A percentile compares a stretch with the other conserved stretches of the same genome.
phyloP scores from a whole-genome alignment of 2,888 invertebrate species.

The Sceliomorpha sp. region DNA sequence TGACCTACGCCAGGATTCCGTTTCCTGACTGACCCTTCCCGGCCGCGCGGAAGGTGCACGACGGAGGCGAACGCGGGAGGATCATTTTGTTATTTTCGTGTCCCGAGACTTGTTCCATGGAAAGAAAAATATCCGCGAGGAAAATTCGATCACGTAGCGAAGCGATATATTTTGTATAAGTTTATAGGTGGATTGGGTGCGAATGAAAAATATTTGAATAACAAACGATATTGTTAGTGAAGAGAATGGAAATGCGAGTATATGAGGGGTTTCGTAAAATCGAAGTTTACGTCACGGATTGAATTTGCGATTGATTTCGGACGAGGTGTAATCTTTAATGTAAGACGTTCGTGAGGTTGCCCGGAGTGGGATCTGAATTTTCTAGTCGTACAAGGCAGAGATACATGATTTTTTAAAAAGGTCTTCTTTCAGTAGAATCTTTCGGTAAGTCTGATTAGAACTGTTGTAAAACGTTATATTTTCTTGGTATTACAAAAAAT shows the following conservation, averaged over 20 bases:
- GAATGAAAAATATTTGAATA: conserved; percentile 52
- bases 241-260: not conserved
- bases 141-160: conserved; percentile 43
- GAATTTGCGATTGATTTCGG: too few species aligned
- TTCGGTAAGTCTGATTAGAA: too few species aligned
- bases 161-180: conserved; percentile 52
- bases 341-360: too few species aligned
- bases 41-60: not conserved
- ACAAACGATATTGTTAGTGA: conserved; percentile 32
- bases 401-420: too few species aligned
- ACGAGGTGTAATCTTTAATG: too few species aligned
- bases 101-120: conserved; percentile 39
- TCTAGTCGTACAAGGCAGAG: too few species aligned
- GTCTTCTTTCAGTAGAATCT: too few species aligned
- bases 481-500: too few species aligned
- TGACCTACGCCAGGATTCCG: conserved; percentile 17
- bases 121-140: conserved; percentile 47
- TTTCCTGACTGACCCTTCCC: conserved; percentile 15
- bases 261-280: too few species aligned
- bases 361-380: too few species aligned
- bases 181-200: conserved; percentile 39
- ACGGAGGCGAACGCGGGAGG: conserved; percentile 1
- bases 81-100: conserved; percentile 52
- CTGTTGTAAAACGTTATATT: too few species aligned
- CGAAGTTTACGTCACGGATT: too few species aligned